Evolutionary conservation across 2,797 vertebrate genomes (phyloP).

Genomic region (Margarornis squamiger): DNA sequence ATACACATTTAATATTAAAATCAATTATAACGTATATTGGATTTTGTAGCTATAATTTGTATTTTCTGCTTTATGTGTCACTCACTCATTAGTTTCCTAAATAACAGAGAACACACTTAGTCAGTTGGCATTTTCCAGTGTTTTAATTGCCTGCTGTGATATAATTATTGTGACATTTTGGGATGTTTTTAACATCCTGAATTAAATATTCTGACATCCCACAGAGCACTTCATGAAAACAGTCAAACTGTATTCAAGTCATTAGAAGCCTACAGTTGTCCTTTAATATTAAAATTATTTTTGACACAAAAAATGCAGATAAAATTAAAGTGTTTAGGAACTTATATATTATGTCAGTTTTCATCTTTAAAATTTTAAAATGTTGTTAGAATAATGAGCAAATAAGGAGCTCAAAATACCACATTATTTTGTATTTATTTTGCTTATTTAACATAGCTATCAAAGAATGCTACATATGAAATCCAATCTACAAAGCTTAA

Average conservation of each 20-base stretch:
- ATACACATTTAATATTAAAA: constrained; percentile 51
- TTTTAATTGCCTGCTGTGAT: constrained; percentile 91
- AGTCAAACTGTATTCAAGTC: constrained; percentile 84
- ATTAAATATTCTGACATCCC: constrained; percentile 91
- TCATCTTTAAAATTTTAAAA: constrained; percentile 42
- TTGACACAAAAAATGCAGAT: constrained; percentile 73
- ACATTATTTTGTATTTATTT: neutral
- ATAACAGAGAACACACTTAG: constrained; percentile 85
- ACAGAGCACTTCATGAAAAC: constrained; percentile 86
- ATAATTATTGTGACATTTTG: constrained; percentile 92
- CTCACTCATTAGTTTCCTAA: constrained; percentile 84
- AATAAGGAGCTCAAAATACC: neutral
- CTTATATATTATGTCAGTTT: constrained; percentile 54
- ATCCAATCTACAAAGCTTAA: neutral
- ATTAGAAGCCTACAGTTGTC: constrained; percentile 83
- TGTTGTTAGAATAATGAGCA: neutral
- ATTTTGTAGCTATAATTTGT: constrained; percentile 67
- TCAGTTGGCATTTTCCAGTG: constrained; percentile 87
- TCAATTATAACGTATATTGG: constrained; percentile 63
- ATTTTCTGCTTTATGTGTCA: constrained; percentile 80
- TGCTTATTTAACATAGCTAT: neutral
- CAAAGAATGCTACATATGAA: neutral
- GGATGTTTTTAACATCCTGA: constrained; percentile 89
- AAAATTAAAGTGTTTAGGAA: constrained; percentile 77
- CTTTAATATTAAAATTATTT: constrained; percentile 81